Percentiles rank a stretch among this genome's conserved stretches.
phyloP scores from a whole-genome alignment of 2,113 vertebrate species.

The rabbit (Oryctolagus cuniculus) region DNA sequence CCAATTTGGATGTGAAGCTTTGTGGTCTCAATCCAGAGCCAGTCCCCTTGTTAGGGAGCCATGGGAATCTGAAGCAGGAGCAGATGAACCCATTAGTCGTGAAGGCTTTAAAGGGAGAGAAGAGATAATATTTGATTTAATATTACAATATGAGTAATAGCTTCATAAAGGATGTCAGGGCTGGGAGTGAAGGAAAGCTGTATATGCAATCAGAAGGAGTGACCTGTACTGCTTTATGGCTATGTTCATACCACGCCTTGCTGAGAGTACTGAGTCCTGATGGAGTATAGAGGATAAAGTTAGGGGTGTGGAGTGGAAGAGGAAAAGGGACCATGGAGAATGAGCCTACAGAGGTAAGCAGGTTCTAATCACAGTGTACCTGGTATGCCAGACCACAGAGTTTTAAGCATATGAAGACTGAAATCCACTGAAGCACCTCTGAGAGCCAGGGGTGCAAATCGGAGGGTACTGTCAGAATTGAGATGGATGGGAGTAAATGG shows the following conservation, averaged over 20 bases:
- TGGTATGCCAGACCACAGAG: neutral
- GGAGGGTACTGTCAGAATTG: neutral
- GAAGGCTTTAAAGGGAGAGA: neutral
- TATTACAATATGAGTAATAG: constrained; percentile 12
- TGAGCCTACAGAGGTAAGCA: neutral
- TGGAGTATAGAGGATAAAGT: neutral
- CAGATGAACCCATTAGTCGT: neutral
- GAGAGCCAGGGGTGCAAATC: neutral
- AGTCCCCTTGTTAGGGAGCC: neutral
- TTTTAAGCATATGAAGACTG: neutral
- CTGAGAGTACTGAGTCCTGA: neutral
- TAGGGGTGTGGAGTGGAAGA: too few relatives aligned
- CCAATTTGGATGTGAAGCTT: neutral
- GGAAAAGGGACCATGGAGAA: neutral
- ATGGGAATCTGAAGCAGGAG: neutral
- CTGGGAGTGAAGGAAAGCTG: neutral
- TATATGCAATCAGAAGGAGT: neutral
- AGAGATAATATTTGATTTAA: constrained; percentile 16
- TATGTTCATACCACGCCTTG: neutral
- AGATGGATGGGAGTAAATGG: neutral
- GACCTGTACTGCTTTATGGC: neutral
- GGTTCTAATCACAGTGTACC: neutral
- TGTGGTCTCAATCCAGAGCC: neutral
- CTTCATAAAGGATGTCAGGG: neutral
- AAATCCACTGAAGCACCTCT: neutral